Percentiles rank a stretch among this genome's conserved stretches.
phyloP scores from a whole-genome alignment of 2,113 vertebrate species.

The Suricata suricatta region DNA sequence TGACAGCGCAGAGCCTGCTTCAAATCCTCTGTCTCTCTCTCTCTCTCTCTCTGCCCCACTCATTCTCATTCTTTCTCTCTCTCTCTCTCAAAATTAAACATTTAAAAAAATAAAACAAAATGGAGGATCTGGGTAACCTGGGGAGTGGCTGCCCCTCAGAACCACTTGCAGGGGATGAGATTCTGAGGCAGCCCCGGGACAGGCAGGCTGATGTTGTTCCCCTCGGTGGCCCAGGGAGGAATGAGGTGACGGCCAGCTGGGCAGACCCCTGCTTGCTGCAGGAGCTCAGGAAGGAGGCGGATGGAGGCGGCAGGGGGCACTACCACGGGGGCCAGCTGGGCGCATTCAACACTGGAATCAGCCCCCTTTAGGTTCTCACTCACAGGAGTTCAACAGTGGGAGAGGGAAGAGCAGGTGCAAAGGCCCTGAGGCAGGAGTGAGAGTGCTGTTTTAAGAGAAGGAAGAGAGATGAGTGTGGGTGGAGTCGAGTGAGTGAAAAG shows the following conservation, averaged over 20 bases:
- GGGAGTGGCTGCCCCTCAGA: neutral
- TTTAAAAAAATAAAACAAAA: no score
- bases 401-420: neutral
- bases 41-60: no score
- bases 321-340: neutral
- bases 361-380: neutral
- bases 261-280: neutral
- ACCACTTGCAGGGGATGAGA: neutral
- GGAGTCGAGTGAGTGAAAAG: neutral
- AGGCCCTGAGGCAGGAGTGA: neutral
- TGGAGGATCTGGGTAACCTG: neutral
- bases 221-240: neutral
- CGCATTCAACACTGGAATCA: neutral
- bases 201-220: neutral
- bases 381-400: neutral
- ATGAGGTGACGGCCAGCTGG: neutral
- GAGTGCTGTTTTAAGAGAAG: neutral
- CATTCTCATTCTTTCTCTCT: no score
- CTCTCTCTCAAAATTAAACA: no score
- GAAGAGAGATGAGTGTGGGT: neutral
- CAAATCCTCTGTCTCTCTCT: no score
- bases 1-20: no score
- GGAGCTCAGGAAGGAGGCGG: neutral
- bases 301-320: neutral
- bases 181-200: neutral